Conservation (phyloP, 1,140 invertebrate species). For the Oncopodura yosiiana region DNA sequence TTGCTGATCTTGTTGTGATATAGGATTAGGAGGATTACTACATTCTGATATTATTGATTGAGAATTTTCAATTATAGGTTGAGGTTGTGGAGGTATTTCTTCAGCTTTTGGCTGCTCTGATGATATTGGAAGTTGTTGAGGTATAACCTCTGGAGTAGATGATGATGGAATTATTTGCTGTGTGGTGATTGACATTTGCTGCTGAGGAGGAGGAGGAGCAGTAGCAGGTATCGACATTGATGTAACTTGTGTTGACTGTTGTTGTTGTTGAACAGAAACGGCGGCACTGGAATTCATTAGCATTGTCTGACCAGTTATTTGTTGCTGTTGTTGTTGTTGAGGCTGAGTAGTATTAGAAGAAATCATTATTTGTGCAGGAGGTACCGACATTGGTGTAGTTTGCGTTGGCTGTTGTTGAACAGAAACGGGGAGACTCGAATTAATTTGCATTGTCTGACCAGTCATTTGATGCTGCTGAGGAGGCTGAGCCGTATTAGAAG, state of each 20-base stretch:
- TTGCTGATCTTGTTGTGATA: conserved; percentile 13
- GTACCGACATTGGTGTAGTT: conserved; percentile 20
- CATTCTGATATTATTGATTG: too few species aligned
- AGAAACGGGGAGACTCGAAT: conserved; percentile 6
- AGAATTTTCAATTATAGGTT: too few species aligned
- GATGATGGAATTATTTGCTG: too few species aligned
- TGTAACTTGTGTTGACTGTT: not conserved
- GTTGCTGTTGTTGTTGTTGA: conserved; percentile 9
- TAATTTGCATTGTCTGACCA: conserved; percentile 24
- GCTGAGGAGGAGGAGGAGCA: not conserved
- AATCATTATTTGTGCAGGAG: too few species aligned
- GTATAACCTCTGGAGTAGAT: too few species aligned
- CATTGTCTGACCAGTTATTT: conserved; percentile 1
- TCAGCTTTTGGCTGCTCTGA: too few species aligned
- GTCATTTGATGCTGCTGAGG: conserved; percentile 11
- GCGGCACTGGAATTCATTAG: conserved; percentile 12
- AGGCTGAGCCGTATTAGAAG: not conserved
- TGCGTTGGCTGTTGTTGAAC: conserved; percentile 2
- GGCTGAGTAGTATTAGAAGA: conserved; percentile 1
- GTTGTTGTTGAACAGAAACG: conserved; percentile 2
- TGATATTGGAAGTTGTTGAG: too few species aligned
- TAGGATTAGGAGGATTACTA: too few species aligned
- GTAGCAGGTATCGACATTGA: not conserved
- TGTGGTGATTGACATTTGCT: conserved; percentile 17
- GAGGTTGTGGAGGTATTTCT: too few species aligned